Evolutionary conservation across 2,888 invertebrate species (phyloP).

Genomic region (Zhengitettix transpicula): DNA sequence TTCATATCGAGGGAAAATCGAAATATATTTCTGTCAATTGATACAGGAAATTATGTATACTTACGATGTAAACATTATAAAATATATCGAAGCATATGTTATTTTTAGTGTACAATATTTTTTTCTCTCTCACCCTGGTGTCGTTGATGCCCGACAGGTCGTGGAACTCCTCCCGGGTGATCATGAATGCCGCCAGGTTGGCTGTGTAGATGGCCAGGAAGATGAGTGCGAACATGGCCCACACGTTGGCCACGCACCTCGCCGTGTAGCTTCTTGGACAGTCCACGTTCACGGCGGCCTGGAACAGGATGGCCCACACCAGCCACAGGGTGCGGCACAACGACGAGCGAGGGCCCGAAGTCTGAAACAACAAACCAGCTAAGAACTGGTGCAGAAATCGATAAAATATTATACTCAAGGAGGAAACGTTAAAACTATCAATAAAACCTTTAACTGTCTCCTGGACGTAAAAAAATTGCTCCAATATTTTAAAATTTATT

Average conservation of each 20-base stretch:
- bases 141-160: slow-evolving; percentile 79
- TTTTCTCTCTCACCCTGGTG: slow-evolving; percentile 30
- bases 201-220: slow-evolving; percentile 99
- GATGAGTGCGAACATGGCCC: slow-evolving; percentile 97
- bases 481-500: no score
- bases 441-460: no score
- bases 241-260: slow-evolving; percentile 81
- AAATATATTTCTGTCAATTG: no score
- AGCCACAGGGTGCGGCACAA: slow-evolving; percentile 97
- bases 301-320: slow-evolving; percentile 97
- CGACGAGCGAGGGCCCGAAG: slow-evolving; percentile 72
- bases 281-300: slow-evolving; percentile 95
- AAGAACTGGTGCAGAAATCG: no score
- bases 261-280: slow-evolving; percentile 89
- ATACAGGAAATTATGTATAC: no score
- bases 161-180: slow-evolving; percentile 88
- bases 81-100: no score
- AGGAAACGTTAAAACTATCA: no score
- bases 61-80: no score
- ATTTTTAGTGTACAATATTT: no score
- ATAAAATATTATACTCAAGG: no score
- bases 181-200: slow-evolving; percentile 99
- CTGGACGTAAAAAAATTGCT: no score
- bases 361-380: background rate
- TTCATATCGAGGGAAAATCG: no score